These are phyloP conservation scores for Hemiscyllium ocellatum DNA, from an alignment of 2,113 vertebrate genomes.

Conservation along the genomic window DNA sequence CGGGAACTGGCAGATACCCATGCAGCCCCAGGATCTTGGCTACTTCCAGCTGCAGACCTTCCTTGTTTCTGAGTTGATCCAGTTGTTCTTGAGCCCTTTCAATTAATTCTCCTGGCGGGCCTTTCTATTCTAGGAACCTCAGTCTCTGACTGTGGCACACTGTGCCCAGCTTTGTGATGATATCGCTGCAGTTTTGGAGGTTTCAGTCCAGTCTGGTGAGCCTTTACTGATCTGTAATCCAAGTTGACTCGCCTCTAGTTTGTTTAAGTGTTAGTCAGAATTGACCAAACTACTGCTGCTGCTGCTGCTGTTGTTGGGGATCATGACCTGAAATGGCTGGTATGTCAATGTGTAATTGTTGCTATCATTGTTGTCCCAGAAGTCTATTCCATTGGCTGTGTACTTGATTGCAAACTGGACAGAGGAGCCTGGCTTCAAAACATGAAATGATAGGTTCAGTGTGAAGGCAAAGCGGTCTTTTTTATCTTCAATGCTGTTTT, in stretches of 20 bases:
- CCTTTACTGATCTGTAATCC: not conserved
- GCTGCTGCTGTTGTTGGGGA: constrained; percentile 76
- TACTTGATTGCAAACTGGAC: constrained; percentile 82
- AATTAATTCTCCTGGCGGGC: not conserved
- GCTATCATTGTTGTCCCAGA: constrained; percentile 86
- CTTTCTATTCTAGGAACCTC: not conserved
- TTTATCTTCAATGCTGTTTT: constrained; percentile 43
- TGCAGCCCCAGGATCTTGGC: not conserved
- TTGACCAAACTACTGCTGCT: constrained; percentile 85
- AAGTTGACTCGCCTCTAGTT: too few relatives aligned
- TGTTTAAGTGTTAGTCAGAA: constrained; percentile 64
- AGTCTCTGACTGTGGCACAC: not conserved
- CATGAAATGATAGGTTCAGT: constrained; percentile 77
- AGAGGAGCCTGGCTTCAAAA: constrained; percentile 64
- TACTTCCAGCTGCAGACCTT: not conserved
- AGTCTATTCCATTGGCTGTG: constrained; percentile 57
- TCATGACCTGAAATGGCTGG: constrained; percentile 68
- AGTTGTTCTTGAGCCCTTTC: not conserved
- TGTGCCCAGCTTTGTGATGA: not conserved
- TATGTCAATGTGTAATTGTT: constrained; percentile 78
- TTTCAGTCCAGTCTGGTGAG: too few relatives aligned
- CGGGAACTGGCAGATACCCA: too few relatives aligned
- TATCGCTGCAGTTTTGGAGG: not conserved
- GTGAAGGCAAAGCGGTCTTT: constrained; percentile 77
- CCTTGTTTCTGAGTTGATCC: not conserved